Conservation (phyloP, 2,888 invertebrate genomes). For the Pandemis corylana region DNA sequence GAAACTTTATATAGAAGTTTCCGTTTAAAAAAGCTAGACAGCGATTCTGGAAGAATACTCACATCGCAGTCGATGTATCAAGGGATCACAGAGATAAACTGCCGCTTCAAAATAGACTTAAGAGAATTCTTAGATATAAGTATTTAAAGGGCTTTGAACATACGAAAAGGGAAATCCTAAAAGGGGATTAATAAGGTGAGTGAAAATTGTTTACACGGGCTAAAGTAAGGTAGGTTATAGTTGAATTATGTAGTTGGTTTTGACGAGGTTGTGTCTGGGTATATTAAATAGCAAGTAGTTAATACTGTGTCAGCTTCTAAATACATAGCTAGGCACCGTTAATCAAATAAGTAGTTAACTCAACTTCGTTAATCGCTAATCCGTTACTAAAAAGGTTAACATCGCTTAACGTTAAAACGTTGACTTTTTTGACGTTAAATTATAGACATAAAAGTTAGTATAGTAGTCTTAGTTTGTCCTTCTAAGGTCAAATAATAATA, state of each 20-base stretch:
- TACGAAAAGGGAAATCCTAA: slow-evolving; percentile 1
- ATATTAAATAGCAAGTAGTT: not conserved
- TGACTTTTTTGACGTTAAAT: too few relatives aligned
- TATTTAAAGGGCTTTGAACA: not conserved
- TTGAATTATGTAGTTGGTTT: not conserved
- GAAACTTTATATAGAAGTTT: not conserved
- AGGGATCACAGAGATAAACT: slow-evolving; percentile 1
- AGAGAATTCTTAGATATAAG: not conserved
- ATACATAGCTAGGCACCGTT: not conserved
- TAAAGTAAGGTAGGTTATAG: not conserved
- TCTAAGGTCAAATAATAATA: too few relatives aligned
- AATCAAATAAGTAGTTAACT: too few relatives aligned
- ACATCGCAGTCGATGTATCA: not conserved
- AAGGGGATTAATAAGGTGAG: not conserved
- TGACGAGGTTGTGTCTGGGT: not conserved
- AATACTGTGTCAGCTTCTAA: not conserved
- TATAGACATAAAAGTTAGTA: too few relatives aligned
- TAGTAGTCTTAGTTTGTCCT: too few relatives aligned
- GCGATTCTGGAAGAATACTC: not conserved
- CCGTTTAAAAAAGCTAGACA: not conserved
- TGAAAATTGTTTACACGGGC: not conserved
- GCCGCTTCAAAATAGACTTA: not conserved
- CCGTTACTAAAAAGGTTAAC: too few relatives aligned
- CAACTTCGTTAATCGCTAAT: too few relatives aligned
- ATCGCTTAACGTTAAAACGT: too few relatives aligned